These are phyloP conservation scores for Tragelaphus eurycerus DNA, from an alignment of 2,797 vertebrate genomes.

Conservation along the genomic window DNA sequence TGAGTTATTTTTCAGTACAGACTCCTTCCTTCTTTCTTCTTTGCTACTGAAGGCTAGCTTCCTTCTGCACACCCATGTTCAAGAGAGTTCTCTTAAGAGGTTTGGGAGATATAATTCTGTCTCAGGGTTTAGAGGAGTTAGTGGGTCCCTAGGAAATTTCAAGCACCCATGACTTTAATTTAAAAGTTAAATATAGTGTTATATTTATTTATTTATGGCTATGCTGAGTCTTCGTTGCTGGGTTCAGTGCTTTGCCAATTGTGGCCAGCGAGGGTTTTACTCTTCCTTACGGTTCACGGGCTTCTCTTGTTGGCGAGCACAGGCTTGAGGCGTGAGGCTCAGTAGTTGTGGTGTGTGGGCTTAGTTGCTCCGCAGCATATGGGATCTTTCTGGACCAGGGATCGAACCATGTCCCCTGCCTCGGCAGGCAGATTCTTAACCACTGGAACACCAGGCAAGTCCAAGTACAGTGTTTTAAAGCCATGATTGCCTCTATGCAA, in stretches of 20 bases:
- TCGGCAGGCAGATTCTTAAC: not conserved
- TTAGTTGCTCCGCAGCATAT: not conserved
- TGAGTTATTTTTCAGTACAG: rapidly evolving
- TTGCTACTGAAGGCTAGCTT: not conserved
- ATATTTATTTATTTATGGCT: not conserved
- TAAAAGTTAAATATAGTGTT: not conserved
- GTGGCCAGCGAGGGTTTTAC: rapidly evolving
- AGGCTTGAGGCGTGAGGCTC: not conserved
- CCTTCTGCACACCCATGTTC: not conserved
- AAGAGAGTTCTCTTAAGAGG: not conserved
- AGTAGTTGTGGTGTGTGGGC: not conserved
- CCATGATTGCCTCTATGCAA: not conserved
- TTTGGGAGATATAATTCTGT: not conserved
- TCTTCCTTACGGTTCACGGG: rapidly evolving
- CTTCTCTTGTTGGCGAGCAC: not conserved
- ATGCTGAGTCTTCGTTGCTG: not conserved
- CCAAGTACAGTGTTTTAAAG: not conserved
- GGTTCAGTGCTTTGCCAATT: rapidly evolving
- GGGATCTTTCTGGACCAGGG: not conserved
- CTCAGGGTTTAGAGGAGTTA: not conserved
- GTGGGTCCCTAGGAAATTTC: not conserved
- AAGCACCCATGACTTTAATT: not conserved
- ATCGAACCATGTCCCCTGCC: not conserved
- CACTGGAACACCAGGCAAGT: not conserved
- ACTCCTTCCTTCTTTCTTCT: not conserved